Conservation (phyloP, 2,888 invertebrate genomes). For the Cantharis flavilabris region DNA sequence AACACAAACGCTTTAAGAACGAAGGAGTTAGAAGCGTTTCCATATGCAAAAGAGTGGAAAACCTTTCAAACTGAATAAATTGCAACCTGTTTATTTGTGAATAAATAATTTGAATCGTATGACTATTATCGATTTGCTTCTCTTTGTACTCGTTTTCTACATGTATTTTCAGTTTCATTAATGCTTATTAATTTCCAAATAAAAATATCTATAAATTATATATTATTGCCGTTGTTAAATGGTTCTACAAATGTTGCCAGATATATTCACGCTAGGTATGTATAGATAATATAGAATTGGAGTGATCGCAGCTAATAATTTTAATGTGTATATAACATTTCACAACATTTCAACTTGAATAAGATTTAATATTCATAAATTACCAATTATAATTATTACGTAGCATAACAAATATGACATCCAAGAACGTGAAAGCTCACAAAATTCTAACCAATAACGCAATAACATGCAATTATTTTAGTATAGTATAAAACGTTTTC, state of each 20-base stretch:
- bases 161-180: background rate
- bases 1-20: no score
- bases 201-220: background rate
- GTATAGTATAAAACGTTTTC: no score
- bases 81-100: background rate
- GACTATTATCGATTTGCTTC: background rate
- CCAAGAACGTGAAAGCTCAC: background rate
- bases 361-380: background rate
- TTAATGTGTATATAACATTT: background rate
- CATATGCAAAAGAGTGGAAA: background rate
- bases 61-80: background rate
- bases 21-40: background rate
- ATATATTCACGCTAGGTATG: background rate
- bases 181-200: no score
- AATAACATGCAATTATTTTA: background rate
- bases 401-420: background rate
- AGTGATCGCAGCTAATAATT: background rate
- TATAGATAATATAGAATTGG: background rate
- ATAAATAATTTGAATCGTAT: background rate
- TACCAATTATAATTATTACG: background rate
- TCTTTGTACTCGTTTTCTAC: background rate
- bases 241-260: background rate
- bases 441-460: background rate
- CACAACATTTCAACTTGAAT: background rate
- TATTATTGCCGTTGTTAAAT: background rate